Conservation (phyloP, 2,888 invertebrate genomes). For the Cryptops parisi region DNA sequence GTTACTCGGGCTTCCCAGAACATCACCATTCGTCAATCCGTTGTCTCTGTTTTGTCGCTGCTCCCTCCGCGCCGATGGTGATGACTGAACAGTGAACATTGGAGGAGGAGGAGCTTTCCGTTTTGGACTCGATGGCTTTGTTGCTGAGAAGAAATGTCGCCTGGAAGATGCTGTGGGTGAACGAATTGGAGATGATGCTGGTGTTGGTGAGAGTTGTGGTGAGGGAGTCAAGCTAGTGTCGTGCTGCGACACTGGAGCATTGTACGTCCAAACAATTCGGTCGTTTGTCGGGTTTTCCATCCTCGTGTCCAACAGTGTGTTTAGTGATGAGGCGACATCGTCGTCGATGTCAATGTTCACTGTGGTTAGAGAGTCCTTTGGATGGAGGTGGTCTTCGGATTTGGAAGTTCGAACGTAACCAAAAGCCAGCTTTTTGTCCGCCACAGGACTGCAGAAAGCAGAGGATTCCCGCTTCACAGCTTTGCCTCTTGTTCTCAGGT, state of each 20-base stretch:
- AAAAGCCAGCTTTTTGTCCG: conserved; percentile 20
- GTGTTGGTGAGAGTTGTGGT: conserved; percentile 50
- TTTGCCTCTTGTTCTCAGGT: conserved; percentile 15
- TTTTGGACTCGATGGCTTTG: conserved; percentile 16
- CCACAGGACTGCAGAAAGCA: conserved; percentile 20
- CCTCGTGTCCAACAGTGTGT: conserved; percentile 67
- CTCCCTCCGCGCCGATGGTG: conserved; percentile 11
- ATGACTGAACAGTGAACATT: conserved; percentile 9
- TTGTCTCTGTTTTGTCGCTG: not conserved
- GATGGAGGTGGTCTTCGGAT: conserved; percentile 82
- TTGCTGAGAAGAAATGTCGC: conserved; percentile 16
- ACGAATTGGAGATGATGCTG: conserved; percentile 75
- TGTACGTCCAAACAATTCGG: conserved; percentile 82
- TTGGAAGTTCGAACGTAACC: conserved; percentile 61
- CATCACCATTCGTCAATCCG: conserved; percentile 6
- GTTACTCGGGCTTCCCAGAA: conserved; percentile 1
- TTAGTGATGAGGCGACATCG: conserved; percentile 81
- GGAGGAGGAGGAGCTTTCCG: conserved; percentile 15
- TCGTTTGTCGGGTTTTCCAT: conserved; percentile 36
- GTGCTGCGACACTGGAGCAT: conserved; percentile 50
- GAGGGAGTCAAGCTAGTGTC: conserved; percentile 37
- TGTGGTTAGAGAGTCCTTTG: conserved; percentile 64
- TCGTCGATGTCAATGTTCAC: conserved; percentile 86
- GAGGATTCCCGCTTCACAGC: conserved; percentile 19
- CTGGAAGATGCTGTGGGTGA: conserved; percentile 33